Conservation (phyloP, 2,888 invertebrate genomes). For the Ormyrus thymus region DNA sequence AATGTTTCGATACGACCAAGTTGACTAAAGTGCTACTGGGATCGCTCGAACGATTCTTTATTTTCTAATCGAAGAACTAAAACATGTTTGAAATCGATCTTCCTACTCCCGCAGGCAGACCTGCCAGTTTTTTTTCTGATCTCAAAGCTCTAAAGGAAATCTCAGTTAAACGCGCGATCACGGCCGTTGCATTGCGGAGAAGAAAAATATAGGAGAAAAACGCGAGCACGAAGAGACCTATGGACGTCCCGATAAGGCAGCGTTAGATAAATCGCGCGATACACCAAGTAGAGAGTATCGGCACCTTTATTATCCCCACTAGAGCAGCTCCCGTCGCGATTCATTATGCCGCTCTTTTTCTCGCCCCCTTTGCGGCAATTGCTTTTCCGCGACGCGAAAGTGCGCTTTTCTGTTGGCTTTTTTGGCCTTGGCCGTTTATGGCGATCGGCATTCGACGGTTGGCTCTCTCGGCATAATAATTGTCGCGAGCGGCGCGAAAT, state of each 20-base stretch:
- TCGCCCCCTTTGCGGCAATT: background rate
- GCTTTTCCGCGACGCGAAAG: slow-evolving; percentile 28
- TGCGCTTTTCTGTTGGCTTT: slow-evolving; percentile 48
- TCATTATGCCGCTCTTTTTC: slow-evolving; percentile 39
- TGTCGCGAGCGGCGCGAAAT: slow-evolving; percentile 34
- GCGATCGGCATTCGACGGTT: slow-evolving; percentile 50
- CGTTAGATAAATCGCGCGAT: slow-evolving; percentile 70
- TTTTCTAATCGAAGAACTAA: background rate
- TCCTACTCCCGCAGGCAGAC: background rate
- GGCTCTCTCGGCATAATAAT: slow-evolving; percentile 22
- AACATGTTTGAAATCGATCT: background rate
- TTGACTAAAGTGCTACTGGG: background rate
- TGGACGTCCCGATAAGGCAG: slow-evolving; percentile 67
- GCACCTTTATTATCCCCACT: slow-evolving; percentile 44
- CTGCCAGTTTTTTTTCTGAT: background rate
- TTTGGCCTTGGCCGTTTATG: slow-evolving; percentile 49
- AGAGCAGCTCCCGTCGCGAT: slow-evolving; percentile 26
- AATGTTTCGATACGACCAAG: slow-evolving; percentile 5
- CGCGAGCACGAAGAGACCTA: slow-evolving; percentile 41
- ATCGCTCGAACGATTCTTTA: background rate
- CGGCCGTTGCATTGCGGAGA: slow-evolving; percentile 1
- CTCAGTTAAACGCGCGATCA: slow-evolving; percentile 1
- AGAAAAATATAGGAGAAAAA: slow-evolving; percentile 19
- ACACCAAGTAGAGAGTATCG: slow-evolving; percentile 43
- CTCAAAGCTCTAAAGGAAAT: slow-evolving; percentile 14